Evolutionary conservation across 1,140 invertebrate genomes (phyloP).

Genomic region (Pectinophora gossypiella): DNA sequence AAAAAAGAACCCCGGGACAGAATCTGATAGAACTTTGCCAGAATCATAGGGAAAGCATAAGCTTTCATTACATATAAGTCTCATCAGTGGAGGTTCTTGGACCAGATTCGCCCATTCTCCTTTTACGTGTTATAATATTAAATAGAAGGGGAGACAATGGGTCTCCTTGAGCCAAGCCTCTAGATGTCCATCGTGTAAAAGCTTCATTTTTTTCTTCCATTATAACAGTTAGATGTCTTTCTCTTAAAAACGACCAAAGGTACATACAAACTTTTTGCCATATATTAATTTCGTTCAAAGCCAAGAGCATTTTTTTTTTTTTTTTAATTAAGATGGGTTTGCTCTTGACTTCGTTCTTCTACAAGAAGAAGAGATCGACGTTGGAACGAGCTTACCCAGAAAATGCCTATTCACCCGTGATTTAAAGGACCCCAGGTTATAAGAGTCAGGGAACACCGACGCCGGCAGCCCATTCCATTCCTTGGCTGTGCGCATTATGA

Average conservation of each 20-base stretch:
- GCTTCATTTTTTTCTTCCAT: constrained; percentile 8
- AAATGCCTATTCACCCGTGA: neutral
- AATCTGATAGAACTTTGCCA: too few relatives aligned
- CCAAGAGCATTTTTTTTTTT: constrained; percentile 7
- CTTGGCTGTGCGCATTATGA: neutral
- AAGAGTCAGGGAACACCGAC: neutral
- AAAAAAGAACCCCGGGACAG: too few relatives aligned
- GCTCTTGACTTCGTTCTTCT: neutral
- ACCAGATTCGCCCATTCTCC: too few relatives aligned
- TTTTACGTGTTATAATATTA: constrained; percentile 21
- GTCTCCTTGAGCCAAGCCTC: too few relatives aligned
- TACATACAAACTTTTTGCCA: constrained; percentile 18
- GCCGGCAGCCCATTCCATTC: neutral
- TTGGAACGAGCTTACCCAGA: neutral
- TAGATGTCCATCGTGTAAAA: neutral
- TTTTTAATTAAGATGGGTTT: neutral
- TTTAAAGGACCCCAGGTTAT: neutral
- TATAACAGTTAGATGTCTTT: constrained; percentile 21
- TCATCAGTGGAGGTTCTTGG: too few relatives aligned
- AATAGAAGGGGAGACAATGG: too few relatives aligned
- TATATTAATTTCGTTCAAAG: constrained; percentile 19
- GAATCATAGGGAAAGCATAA: too few relatives aligned
- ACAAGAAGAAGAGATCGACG: neutral
- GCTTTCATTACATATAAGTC: too few relatives aligned
- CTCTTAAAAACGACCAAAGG: constrained; percentile 24